Evolutionary conservation across 2,888 invertebrate genomes (phyloP).

Genomic region (Macaria liturata): DNA sequence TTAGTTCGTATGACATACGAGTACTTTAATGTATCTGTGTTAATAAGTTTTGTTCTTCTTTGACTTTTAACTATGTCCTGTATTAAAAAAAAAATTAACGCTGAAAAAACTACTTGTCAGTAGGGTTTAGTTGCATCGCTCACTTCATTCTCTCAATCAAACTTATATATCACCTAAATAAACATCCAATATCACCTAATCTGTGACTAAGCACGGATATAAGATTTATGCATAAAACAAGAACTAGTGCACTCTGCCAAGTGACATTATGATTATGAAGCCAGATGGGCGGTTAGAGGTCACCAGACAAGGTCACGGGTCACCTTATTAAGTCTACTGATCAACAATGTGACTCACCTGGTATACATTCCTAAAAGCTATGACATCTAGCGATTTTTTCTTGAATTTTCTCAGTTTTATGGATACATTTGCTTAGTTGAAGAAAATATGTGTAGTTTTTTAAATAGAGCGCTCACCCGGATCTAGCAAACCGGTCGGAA

Average conservation of each 20-base stretch:
- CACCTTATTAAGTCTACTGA: background rate
- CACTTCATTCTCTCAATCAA: too few species aligned
- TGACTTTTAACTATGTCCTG: too few species aligned
- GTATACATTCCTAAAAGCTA: background rate
- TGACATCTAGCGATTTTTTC: background rate
- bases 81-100: too few species aligned
- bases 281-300: constrained; percentile 14
- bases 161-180: too few species aligned
- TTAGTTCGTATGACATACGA: too few species aligned
- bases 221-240: constrained; percentile 2
- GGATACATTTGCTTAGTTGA: too few species aligned
- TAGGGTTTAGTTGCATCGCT: too few species aligned
- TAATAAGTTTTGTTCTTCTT: too few species aligned
- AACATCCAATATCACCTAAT: background rate
- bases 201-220: background rate
- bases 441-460: too few species aligned
- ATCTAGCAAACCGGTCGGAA: background rate
- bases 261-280: constrained; percentile 12
- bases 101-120: too few species aligned
- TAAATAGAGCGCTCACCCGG: background rate
- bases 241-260: constrained; percentile 1
- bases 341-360: constrained; percentile 2
- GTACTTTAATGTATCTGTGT: too few species aligned
- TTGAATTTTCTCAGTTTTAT: too few species aligned
- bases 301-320: constrained; percentile 14